Conservation (phyloP, 2,797 vertebrate species). For the Artibeus jamaicensis region DNA sequence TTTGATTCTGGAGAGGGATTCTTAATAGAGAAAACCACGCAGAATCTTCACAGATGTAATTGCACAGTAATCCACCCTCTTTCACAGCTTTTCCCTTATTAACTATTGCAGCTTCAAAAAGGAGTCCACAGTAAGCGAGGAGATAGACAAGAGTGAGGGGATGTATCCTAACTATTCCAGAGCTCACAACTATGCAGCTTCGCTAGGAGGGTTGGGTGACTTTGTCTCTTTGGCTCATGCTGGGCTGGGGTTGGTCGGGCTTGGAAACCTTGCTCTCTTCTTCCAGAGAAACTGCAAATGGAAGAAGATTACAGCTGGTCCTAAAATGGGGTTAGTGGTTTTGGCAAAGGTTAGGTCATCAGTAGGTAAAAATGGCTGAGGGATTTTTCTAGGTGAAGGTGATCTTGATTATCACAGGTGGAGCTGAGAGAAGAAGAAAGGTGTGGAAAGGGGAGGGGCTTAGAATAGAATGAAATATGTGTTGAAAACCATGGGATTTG, state of each 20-base stretch:
- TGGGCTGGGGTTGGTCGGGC: background rate
- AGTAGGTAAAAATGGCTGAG: background rate
- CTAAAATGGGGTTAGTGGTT: background rate
- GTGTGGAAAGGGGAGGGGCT: fast-evolving
- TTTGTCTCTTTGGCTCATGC: background rate
- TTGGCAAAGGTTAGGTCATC: background rate
- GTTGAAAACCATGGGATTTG: background rate
- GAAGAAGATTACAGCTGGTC: slow-evolving; percentile 32
- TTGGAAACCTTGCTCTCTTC: slow-evolving; percentile 1
- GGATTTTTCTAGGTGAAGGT: background rate
- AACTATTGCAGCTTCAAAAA: slow-evolving; percentile 51
- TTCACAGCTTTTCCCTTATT: slow-evolving; percentile 34
- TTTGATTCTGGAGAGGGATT: background rate
- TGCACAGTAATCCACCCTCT: background rate
- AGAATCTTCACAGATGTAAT: background rate
- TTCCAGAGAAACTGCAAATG: slow-evolving; percentile 33
- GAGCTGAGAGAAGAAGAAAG: background rate
- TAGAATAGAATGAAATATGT: background rate
- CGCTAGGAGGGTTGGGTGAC: background rate
- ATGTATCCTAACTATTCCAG: background rate
- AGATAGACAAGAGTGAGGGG: slow-evolving; percentile 41
- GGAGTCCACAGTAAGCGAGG: background rate
- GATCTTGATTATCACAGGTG: background rate
- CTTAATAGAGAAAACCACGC: background rate
- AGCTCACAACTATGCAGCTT: background rate